Evolutionary conservation across 2,797 vertebrate genomes (phyloP).

Genomic region (Tympanoctomys barrerae): DNA sequence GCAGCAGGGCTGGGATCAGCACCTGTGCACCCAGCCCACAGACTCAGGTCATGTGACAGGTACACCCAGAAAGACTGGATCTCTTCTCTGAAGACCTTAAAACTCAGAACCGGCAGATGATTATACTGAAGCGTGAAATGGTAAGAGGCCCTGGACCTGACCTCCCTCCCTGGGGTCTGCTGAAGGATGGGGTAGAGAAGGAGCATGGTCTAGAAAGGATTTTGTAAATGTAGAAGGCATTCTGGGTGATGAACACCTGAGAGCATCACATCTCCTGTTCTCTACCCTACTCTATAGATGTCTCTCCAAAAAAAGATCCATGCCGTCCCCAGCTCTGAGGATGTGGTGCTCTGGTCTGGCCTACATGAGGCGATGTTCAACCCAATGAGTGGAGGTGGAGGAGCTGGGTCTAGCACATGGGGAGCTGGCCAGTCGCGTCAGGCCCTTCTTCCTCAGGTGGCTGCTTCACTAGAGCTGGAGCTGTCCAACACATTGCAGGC

Average conservation of each 20-base stretch:
- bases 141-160: slow-evolving; percentile 62
- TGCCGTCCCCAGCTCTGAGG: neutral
- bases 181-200: neutral
- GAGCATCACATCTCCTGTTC: neutral
- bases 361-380: slow-evolving; percentile 52
- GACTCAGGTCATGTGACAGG: slow-evolving; percentile 71
- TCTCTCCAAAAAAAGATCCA: neutral
- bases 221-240: neutral
- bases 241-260: neutral
- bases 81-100: slow-evolving; percentile 33
- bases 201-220: neutral
- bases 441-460: neutral
- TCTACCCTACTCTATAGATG: neutral
- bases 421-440: neutral
- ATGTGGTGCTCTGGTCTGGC: slow-evolving; percentile 65
- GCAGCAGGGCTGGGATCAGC: neutral
- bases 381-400: slow-evolving; percentile 32
- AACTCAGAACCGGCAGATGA: slow-evolving; percentile 47
- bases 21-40: neutral
- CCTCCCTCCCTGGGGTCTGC: neutral
- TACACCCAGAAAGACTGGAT: slow-evolving; percentile 60
- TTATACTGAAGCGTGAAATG: slow-evolving; percentile 74
- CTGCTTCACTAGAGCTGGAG: neutral
- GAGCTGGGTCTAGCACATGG: neutral
- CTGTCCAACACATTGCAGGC: neutral